Percentiles rank a stretch among this genome's conserved stretches.
These are phyloP conservation scores for chimpanzee (Pan troglodytes) DNA, from an alignment of 2,113 vertebrate species.

Conservation along the genomic window NHGRI_mPanTro3-v2.1_pri NC_072408.2:77444501-77445000, in stretches of 20 bases:
- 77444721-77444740: background rate
- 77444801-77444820: no score
- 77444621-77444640: background rate
- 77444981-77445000: no score
- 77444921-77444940: no score
- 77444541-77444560: background rate
- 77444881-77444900: no score
- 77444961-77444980: no score
- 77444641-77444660: background rate
- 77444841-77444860: no score
- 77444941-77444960: no score
- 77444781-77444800: no score
- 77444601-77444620: background rate
- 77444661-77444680: background rate
- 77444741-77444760: background rate
- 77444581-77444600: conserved; percentile 13
- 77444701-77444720: background rate
- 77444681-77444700: background rate
- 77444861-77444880: no score
- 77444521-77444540: background rate
- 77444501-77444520: background rate
- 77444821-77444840: no score
- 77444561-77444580: background rate
- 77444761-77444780: background rate
- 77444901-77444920: no score